Evolutionary conservation across 2,888 invertebrate species (phyloP), one percentile per base, ranked within the genome.

Genomic region (Cloeon dipterum): DNA sequence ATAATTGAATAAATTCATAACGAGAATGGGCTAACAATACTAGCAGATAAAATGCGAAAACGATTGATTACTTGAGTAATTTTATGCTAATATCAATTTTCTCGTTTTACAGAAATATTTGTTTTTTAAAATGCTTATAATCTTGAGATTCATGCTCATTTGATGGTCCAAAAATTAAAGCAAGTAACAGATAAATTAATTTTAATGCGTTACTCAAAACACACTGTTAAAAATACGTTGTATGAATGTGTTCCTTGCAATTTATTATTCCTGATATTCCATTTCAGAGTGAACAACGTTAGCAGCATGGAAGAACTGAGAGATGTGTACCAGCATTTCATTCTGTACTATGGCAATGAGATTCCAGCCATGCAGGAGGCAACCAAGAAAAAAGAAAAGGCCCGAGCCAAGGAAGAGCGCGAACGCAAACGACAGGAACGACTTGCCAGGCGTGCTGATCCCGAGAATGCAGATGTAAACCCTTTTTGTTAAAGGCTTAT

Each of bases 271-370:
- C 10, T 25, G 17, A 17, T 36, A n/a, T 29, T 35, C 39, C 32
- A 32, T 45, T 44, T 16, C 44, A 66, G 74, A 35, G 56, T 88
- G 41, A 70, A 68, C 44, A 66, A 59, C 36, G 77, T 82, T 0
- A 79, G 86, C 52, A 81, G 81, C 0, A 68, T 78, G 8, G 94
- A 96, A 53, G 93, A 94, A 53, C 57, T 96, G 1, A 77, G 81
- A 40, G 98, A 98, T 50, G 78, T 88, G 2, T 88, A 86, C 56
- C 74, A 81, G 45, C 89, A 94, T 51, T 96, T 96, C 54, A 67
- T 85, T 44, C 60, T 96, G 14, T 88, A 94, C 56, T 94, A 96
- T 53, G 78, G 83, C 0, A 70, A 72, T 36, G 82, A 86, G 36
- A 62, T 86, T 43, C 74, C 78, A 0, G 68, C 70, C 37, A 83